Evolutionary conservation across 2,797 vertebrate species (phyloP).

Genomic region (Euthynnus affinis): DNA sequence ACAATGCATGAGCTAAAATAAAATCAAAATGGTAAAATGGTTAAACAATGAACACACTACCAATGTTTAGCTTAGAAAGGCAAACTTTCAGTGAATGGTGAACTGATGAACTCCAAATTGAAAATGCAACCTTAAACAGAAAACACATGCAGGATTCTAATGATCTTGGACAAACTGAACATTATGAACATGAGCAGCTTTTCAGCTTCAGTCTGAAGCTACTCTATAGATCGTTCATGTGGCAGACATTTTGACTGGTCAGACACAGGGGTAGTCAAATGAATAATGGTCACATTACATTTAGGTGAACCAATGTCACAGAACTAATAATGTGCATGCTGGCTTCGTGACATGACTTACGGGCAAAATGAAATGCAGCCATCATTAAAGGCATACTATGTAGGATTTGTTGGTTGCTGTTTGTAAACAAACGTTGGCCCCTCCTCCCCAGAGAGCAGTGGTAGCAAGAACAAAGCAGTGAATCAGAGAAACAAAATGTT

Average conservation of each 20-base stretch:
- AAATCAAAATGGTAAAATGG: conserved; percentile 12
- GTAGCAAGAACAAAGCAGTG: no score
- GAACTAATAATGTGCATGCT: neutral
- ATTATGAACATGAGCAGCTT: neutral
- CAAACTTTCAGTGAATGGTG: conserved; percentile 6
- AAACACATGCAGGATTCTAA: conserved; percentile 9
- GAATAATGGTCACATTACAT: neutral
- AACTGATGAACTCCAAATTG: conserved; percentile 7
- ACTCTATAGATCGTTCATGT: neutral
- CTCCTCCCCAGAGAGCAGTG: no score
- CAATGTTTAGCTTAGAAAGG: conserved; percentile 13
- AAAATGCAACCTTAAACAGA: conserved; percentile 11
- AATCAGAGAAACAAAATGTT: no score
- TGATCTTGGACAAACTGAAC: neutral
- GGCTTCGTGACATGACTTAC: neutral
- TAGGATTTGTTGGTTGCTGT: no score
- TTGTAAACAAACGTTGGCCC: no score
- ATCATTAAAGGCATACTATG: neutral
- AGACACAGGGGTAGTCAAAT: neutral
- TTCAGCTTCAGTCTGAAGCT: neutral
- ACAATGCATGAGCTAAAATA: conserved; percentile 12
- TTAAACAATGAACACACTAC: conserved; percentile 12
- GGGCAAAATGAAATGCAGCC: neutral
- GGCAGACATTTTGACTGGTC: conserved; percentile 14
- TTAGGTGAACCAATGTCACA: neutral